Evolutionary conservation across 2,113 vertebrate species (phyloP).

Genomic region (Halichoerus grypus): DNA sequence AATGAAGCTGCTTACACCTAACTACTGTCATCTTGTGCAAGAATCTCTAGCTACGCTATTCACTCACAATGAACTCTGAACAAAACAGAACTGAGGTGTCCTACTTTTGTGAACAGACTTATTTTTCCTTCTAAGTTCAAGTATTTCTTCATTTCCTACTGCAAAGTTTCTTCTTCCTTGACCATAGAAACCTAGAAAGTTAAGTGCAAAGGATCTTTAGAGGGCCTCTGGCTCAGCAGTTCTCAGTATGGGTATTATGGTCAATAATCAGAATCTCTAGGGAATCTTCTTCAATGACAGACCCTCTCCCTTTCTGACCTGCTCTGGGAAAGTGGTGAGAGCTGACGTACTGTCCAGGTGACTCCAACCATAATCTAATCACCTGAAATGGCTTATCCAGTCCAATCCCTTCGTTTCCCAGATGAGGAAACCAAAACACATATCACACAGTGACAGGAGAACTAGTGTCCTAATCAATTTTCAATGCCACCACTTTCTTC

Average conservation of each 20-base stretch:
- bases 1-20: neutral
- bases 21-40: neutral
- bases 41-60: neutral
- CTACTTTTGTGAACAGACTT: neutral
- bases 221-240: neutral
- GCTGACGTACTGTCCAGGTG: neutral
- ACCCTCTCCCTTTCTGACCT: neutral
- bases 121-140: conserved; percentile 31
- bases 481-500: conserved; percentile 9
- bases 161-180: conserved; percentile 10
- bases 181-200: neutral
- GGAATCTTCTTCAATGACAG: neutral
- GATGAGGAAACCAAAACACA: neutral
- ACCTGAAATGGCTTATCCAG: neutral
- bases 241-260: neutral
- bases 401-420: neutral
- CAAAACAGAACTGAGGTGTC: neutral
- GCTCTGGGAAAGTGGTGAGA: neutral
- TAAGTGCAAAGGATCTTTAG: conserved; percentile 33
- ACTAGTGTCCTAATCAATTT: neutral
- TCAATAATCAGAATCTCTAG: neutral
- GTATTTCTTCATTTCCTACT: conserved; percentile 26
- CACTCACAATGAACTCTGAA: neutral
- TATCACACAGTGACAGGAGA: neutral
- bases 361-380: neutral